phyloP scores from a whole-genome alignment of 2,113 vertebrate species.

The Micromys minutus region DNA sequence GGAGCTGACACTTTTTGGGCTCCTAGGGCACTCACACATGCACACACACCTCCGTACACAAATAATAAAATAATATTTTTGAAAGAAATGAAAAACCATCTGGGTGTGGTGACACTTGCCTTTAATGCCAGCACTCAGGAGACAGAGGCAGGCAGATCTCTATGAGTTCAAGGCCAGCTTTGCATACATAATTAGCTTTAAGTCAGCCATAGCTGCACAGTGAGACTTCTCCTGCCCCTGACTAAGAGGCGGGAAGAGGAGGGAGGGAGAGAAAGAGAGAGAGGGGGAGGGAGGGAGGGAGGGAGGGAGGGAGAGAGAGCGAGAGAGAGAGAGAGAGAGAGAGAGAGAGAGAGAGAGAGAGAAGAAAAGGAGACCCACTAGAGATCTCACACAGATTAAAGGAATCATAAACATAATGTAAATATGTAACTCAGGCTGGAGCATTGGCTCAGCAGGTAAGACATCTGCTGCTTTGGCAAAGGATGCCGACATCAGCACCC shows the following conservation, averaged over 20 bases:
- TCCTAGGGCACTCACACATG: background rate
- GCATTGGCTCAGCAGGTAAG: background rate
- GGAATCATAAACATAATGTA: background rate
- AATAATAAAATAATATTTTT: background rate
- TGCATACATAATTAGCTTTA: background rate
- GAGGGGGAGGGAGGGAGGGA: too few relatives aligned
- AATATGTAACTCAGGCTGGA: too few relatives aligned
- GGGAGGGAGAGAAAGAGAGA: background rate
- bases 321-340: too few relatives aligned
- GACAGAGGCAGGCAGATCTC: background rate
- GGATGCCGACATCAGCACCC: background rate
- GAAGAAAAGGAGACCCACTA: background rate
- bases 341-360: too few relatives aligned
- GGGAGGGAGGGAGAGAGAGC: fast-evolving
- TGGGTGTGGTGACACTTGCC: background rate
- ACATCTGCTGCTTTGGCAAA: too few relatives aligned
- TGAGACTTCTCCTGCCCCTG: background rate
- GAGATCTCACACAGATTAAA: background rate
- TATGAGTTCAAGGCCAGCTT: background rate
- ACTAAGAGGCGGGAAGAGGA: background rate
- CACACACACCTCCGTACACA: background rate
- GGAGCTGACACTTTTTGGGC: background rate
- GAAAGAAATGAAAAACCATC: background rate
- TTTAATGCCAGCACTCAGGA: background rate
- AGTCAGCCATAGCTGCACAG: background rate